A percentile compares a stretch with the other conserved stretches of the same genome.
Evolutionary conservation across 2,888 invertebrate species (phyloP).

Genomic region (Physocephala rufipes): DNA sequence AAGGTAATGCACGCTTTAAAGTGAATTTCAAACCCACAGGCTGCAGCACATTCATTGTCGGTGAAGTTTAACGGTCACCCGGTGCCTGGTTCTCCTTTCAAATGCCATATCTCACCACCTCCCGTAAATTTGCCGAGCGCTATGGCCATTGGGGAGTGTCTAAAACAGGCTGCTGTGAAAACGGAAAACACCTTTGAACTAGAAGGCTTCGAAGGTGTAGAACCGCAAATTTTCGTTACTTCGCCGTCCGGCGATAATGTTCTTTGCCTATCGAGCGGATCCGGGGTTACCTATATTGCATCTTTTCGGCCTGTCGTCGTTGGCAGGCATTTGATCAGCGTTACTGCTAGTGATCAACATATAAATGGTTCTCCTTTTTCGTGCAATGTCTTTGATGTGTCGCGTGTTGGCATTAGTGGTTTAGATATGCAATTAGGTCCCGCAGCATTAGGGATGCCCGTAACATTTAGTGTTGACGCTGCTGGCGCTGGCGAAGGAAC

Average conservation of each 20-base stretch:
- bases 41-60: constrained; percentile 89
- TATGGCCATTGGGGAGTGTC: constrained; percentile 64
- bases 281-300: constrained; percentile 77
- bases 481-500: constrained; percentile 95
- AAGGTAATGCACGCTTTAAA: constrained; percentile 95
- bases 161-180: constrained; percentile 65
- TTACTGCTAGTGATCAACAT: constrained; percentile 83
- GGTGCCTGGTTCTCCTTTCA: constrained; percentile 92
- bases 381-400: constrained; percentile 93
- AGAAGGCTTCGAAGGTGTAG: constrained; percentile 70
- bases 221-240: constrained; percentile 78
- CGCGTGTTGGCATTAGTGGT: constrained; percentile 78
- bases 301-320: constrained; percentile 87
- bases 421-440: constrained; percentile 69
- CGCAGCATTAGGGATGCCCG: constrained; percentile 77
- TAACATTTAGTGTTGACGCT: constrained; percentile 93
- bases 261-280: constrained; percentile 74
- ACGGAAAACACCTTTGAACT: constrained; percentile 70
- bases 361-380: constrained; percentile 92
- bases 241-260: constrained; percentile 86
- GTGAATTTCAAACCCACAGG: constrained; percentile 96
- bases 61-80: constrained; percentile 84
- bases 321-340: constrained; percentile 85
- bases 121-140: constrained; percentile 71
- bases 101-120: constrained; percentile 78